Evolutionary conservation across 2,888 invertebrate species (phyloP).

Genomic region (Pachliopta kotzebuea): DNA sequence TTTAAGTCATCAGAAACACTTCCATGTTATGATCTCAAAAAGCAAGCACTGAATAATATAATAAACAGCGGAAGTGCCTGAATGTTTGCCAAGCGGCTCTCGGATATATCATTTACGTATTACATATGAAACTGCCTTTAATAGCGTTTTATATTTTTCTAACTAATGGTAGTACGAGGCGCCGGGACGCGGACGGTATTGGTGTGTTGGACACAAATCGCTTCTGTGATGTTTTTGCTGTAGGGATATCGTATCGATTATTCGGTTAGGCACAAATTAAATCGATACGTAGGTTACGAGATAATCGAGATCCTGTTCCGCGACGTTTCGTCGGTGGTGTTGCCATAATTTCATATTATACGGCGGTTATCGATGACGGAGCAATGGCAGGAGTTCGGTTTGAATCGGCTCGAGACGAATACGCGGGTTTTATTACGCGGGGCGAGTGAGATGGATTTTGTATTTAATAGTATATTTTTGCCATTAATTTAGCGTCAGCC

Average conservation of each 20-base stretch:
- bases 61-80: slow-evolving; percentile 67
- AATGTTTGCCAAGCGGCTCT: slow-evolving; percentile 52
- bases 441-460: slow-evolving; percentile 48
- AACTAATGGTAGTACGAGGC: slow-evolving; percentile 55
- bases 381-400: not conserved
- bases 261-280: slow-evolving; percentile 45
- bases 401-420: slow-evolving; percentile 27
- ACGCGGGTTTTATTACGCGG: slow-evolving; percentile 42
- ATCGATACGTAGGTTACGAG: slow-evolving; percentile 37
- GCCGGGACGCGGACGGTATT: slow-evolving; percentile 47
- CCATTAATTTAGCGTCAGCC: slow-evolving; percentile 61
- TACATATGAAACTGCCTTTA: slow-evolving; percentile 62
- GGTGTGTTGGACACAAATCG: slow-evolving; percentile 63
- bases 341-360: not conserved
- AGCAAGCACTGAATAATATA: slow-evolving; percentile 35
- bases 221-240: slow-evolving; percentile 74
- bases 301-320: slow-evolving; percentile 6
- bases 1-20: slow-evolving; percentile 33
- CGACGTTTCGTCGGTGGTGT: slow-evolving; percentile 18
- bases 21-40: slow-evolving; percentile 57
- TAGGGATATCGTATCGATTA: slow-evolving; percentile 51
- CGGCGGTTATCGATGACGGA: not conserved
- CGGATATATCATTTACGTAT: slow-evolving; percentile 54
- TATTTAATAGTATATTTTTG: slow-evolving; percentile 68
- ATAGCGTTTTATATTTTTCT: slow-evolving; percentile 76